Base-by-base conservation (phyloP, 2,888 invertebrate species). In the Melanostoma mellinum region DNA sequence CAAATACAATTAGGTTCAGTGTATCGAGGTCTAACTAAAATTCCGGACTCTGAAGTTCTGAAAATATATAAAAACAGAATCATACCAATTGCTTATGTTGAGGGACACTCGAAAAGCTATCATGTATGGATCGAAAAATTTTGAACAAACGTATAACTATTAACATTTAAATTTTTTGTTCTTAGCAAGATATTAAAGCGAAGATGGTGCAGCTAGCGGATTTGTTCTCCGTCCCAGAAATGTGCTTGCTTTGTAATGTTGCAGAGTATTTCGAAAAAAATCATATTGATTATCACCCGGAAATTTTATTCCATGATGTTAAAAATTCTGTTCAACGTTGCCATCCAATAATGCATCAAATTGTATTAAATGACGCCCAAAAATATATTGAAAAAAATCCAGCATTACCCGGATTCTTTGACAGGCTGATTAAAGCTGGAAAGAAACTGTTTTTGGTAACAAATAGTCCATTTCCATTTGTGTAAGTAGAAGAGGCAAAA, bases 1-100 rank as follows among this genome's bases (percentile, higher is more conserved):
- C 98, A 99, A 94, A 98, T 99, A 86, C 99, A 99, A 91, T 94
- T 97, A 89, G 99, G 98, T 56, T 95, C 98, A 0, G 98, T 98
- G 0, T 98, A 97, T 91, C 92, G 96, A 87, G 98, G 98, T 2
- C 91, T 97, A 10, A 95, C 95, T 53, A 95, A 95, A 30, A 93
- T 99, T 2, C 93, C 95, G 1, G 95, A 96, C 86, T 95, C 96
- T 5, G 97, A 98, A 92, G 97, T 98, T 33, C 92, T 97, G 6
- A 92, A 94, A 87, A 90, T 97, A 44, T 99, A 99, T 90, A 96
- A 94, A 89, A 97, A 97, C 90, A 94, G 96, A 87, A 95, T 96
- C 85, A 95, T 97, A 89, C 97, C 97, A 9, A 95, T 97, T 86
- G 96, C 96, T 6, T 97, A 96, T 91, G 96, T 97, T 40, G 97